These are phyloP conservation scores for Pinctada fucata DNA, from an alignment of 2,888 invertebrate genomes.

Conservation along the genomic window DNA sequence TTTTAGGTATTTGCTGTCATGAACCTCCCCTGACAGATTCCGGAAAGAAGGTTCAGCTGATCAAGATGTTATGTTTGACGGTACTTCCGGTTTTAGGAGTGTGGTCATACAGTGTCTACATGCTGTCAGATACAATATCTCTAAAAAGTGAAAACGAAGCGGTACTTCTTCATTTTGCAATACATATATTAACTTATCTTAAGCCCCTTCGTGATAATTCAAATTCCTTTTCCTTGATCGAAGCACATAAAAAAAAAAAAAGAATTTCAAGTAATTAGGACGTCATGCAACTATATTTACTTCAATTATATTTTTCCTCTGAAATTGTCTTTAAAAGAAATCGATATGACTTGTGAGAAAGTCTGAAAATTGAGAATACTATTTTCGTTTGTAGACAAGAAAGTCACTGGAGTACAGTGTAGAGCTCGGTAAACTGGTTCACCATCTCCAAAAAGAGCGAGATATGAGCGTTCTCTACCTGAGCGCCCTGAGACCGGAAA, in stretches of 20 bases:
- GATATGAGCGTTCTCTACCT: conserved; percentile 63
- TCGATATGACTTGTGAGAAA: no score
- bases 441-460: conserved; percentile 62
- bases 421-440: conserved; percentile 57
- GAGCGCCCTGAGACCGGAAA: conserved; percentile 56
- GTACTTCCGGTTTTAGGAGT: conserved; percentile 65
- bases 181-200: no score
- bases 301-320: no score
- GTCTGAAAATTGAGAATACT: no score
- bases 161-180: no score
- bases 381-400: conserved; percentile 18
- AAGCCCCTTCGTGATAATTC: no score
- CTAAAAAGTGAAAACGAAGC: conserved; percentile 60
- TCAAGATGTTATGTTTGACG: conserved; percentile 64
- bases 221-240: no score
- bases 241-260: no score
- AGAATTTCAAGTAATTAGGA: no score
- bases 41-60: conserved; percentile 61
- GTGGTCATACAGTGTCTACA: conserved; percentile 66
- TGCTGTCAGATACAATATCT: conserved; percentile 58
- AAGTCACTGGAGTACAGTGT: conserved; percentile 33
- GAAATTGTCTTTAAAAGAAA: no score
- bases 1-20: conserved; percentile 46
- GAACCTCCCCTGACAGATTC: conserved; percentile 61
- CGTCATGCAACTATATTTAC: no score